Evolutionary conservation across 92 coral and sea anemone species (phyloP).

Genomic region (Parazoanthus swiftii): DNA sequence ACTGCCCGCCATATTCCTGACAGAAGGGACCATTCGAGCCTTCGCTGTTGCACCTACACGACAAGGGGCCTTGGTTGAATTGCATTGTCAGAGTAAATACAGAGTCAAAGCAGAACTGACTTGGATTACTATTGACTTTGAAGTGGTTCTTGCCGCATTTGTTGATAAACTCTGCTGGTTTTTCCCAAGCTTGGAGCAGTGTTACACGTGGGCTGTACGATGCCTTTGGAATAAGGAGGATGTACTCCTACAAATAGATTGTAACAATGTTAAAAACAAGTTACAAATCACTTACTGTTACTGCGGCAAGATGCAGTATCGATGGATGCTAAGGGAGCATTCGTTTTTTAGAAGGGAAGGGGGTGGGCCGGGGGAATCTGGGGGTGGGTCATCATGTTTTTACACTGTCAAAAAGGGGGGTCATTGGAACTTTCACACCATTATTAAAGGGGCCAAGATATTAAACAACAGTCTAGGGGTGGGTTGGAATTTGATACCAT

Average conservation of each 20-base stretch:
- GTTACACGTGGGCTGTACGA: constrained; percentile 61
- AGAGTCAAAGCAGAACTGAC: constrained; percentile 58
- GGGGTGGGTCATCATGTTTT: no score
- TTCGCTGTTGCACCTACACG: constrained; percentile 69
- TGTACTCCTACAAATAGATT: constrained; percentile 51
- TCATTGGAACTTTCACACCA: no score
- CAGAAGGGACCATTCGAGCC: constrained; percentile 77
- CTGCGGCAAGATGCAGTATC: background rate
- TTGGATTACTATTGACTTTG: constrained; percentile 49
- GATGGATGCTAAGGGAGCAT: background rate
- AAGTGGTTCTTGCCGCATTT: constrained; percentile 78
- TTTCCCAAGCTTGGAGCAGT: constrained; percentile 60
- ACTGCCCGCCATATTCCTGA: constrained; percentile 85
- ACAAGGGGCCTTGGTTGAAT: constrained; percentile 65
- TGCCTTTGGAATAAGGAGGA: constrained; percentile 66
- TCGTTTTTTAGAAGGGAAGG: no score
- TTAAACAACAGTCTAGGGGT: no score
- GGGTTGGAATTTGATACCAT: no score
- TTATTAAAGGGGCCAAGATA: no score
- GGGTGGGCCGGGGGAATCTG: no score
- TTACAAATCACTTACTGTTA: background rate
- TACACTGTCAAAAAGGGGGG: no score
- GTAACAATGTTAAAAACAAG: background rate
- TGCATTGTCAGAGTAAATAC: constrained; percentile 79
- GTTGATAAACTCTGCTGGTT: constrained; percentile 63